These are phyloP conservation scores for Lipotes vexillifer DNA, from an alignment of 2,113 vertebrate genomes.

Conservation along the genomic window DNA sequence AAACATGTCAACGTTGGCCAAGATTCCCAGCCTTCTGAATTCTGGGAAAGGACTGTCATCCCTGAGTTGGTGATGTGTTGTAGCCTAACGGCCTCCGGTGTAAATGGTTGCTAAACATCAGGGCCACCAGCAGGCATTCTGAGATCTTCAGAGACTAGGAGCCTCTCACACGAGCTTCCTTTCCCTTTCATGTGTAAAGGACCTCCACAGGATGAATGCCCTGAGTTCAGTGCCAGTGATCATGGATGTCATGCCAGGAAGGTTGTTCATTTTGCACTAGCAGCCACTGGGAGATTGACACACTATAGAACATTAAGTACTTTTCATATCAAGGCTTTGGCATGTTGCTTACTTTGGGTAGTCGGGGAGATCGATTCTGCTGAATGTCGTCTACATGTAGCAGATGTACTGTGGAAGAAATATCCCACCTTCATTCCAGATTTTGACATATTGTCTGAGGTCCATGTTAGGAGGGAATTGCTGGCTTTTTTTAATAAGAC, in stretches of 20 bases:
- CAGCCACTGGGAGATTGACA: background rate
- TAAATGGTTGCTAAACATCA: background rate
- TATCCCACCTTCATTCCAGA: background rate
- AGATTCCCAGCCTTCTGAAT: background rate
- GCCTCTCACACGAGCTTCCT: rapidly evolving
- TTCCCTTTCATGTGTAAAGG: background rate
- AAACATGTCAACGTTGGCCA: rapidly evolving
- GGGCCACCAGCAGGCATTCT: background rate
- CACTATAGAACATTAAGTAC: background rate
- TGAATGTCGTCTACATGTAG: background rate
- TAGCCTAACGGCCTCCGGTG: rapidly evolving
- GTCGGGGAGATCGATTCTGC: background rate
- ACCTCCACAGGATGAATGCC: background rate
- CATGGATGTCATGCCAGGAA: background rate
- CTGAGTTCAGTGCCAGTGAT: background rate
- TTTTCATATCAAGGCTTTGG: background rate
- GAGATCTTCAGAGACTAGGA: background rate
- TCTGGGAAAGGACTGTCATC: background rate
- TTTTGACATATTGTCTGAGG: background rate
- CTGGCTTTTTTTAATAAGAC: background rate
- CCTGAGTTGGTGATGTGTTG: rapidly evolving
- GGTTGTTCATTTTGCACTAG: rapidly evolving
- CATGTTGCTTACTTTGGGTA: background rate
- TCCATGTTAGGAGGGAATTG: background rate
- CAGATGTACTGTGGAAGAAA: background rate